phyloP scores from a whole-genome alignment of 2,888 invertebrate species.

The Morinoia aosen region DNA sequence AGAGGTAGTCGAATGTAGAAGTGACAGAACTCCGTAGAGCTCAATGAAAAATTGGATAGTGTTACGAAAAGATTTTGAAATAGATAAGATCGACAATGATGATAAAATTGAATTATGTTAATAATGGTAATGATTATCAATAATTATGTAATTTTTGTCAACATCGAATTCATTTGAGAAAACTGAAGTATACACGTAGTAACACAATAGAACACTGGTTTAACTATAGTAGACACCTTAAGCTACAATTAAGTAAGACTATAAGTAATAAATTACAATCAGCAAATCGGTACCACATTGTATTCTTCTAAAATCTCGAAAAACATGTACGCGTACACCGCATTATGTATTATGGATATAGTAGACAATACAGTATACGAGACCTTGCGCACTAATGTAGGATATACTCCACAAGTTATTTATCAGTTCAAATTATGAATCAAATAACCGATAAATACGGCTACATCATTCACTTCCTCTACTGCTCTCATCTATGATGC shows the following conservation, averaged over 20 bases:
- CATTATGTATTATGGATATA: neutral
- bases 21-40: neutral
- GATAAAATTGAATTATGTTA: neutral
- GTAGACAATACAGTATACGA: neutral
- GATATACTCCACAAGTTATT: neutral
- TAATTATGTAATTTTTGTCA: neutral
- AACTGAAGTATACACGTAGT: neutral
- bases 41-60: neutral
- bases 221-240: neutral
- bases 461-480: neutral
- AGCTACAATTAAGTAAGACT: neutral
- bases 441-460: neutral
- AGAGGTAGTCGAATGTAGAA: neutral
- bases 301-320: neutral
- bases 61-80: neutral
- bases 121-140: neutral
- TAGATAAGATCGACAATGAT: neutral
- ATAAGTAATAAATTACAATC: neutral
- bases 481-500: neutral
- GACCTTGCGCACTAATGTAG: neutral
- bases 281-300: neutral
- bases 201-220: neutral
- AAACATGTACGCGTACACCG: neutral
- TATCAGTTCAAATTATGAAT: neutral
- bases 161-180: neutral